Evolutionary conservation across 2,797 vertebrate genomes (phyloP), one percentile per base, ranked within the genome.

Genomic region (Gymnopithys bicolor): DNA sequence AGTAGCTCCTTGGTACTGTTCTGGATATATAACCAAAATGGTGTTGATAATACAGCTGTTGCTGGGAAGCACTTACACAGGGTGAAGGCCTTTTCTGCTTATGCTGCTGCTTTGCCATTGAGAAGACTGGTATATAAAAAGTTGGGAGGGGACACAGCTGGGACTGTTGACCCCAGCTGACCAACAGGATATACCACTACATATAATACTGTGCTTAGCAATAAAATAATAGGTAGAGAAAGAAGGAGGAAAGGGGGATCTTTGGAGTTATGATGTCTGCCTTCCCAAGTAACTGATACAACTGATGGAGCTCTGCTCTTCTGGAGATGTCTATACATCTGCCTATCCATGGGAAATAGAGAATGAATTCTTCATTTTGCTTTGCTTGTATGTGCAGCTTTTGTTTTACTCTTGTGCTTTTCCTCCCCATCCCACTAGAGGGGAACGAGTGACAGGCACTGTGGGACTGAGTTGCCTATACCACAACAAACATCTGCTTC

Each of bases 371-470:
- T 6, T 60, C 33, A 7, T n/a, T 79, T 79, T 71, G 4, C 7
- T 79, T 63, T 76, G 5, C 19, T 66, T 64, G 27, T 3, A 0
- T 27, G 28, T 6, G 6, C 2, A 23, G 5, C 30, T 71, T 59
- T 80, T 90, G 24, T 52, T 91, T 66, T 35, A 23, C 15, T 74
- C 24, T 21, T 81, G 22, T 0, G 2, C 24, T 81, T 91, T 25
- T 74, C 10, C 43, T 86, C 22, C 23, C 6, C 4, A 19, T 45
- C 28, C 14, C 22, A 43, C 21, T 13, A 68, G 21, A 66, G 7
- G 7, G 7, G 9, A 30, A 17, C 0, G 0, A 73, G 21, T 12
- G 53, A 28, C 11, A 56, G 23, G 3, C 17, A 66, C 6, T 62
- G 51, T 37, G 39, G 24, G 16, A 5, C 43, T 79, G 24, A 82